Evolutionary conservation across 2,888 invertebrate species (phyloP), one percentile per base, ranked within the genome.

Genomic region (Spilosoma lubricipeda): DNA sequence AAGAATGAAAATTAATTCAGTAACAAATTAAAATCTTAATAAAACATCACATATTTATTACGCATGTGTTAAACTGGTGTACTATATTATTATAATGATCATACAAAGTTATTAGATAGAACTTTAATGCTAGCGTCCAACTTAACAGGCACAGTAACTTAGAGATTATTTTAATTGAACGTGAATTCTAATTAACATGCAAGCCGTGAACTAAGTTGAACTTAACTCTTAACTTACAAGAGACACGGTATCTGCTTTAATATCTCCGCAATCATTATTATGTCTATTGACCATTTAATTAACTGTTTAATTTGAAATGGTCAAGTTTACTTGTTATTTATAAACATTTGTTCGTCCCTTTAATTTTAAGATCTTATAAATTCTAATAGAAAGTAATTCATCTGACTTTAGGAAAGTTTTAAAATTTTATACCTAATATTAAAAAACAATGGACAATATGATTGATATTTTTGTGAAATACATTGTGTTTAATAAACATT

Each of bases 111-210:
- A 81, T 72, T 73, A 76, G 74, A 78, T 82, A 78, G 67, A 74
- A 76, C 65, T 78, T 78, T 73, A 83, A 77, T 80, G 76, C 73
- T 72, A 71, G 72, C 72, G 80, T 77, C 80, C 67, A 77, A 81
- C 74, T 76, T 74, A 70, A 74, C 42, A 79, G 76, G 74, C 74
- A 78, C 30, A 75, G 73, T 83, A 80, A 85, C 73, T 82, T 77
- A 85, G 76, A 82, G 82, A 85, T 84, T 81, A 83, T 80, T 84
- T 83, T 84, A 85, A 86, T 82, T 85, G 80, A 85, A 86, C 84
- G 79, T 83, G 85, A 80, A 80, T 84, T 83, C 79, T 84, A 83
- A 86, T 86, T 86, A 86, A 84, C 86, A 81, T 81, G 84, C 83
- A 79, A 81, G 72, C 84, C 70, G 78, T 78, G 84, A 83, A 80